Evolutionary conservation across 1,140 invertebrate genomes (phyloP), one percentile per base, ranked within the genome.

Genomic region (Spodoptera litura): DNA sequence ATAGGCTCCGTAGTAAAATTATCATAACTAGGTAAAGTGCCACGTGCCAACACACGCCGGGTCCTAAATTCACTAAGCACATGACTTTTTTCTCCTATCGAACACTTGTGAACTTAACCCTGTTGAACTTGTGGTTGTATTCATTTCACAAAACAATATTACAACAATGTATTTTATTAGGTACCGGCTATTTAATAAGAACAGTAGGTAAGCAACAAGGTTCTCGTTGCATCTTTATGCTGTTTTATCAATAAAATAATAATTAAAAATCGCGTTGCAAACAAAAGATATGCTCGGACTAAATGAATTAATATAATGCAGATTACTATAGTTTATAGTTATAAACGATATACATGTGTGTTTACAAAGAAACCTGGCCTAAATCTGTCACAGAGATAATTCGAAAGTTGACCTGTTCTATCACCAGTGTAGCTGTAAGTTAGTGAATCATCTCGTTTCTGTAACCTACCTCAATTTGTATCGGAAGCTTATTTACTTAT

Each of bases 1-100:
- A 31, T 27, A 62, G 56, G 81, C 87, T 87, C 88, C 89, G 84
- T 91, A 91, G 90, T 93, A 93, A 93, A 91, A 84, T 91, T 93
- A 91, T 91, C 88, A 78, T 81, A 78, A 78, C 78, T 87, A 84
- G 87, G 85, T 88, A 84, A 82, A 80, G 84, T 72, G 81, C 53
- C 82, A 83, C 82, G 81, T 83, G 82, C 83, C 66, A 55, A 71
- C 53, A 35, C 53, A 44, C 49, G 38, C 62, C 13, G 49, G 61
- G 10, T 53, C 66, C 49, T 70, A 12, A 27, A 9, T 51, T 31
- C 12, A 62, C 35, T 12, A 8, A n/a, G 8, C 15, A 49, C 9
- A 12, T 44, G 61, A 44, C n/a, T 38, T 15, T 44, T 64, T 64
- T 64, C 38, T 44, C 38, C 38, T 44, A 44, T 44, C 31, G 9